phyloP scores from a whole-genome alignment of 2,797 vertebrate genomes.

The Chaunax sp. region DNA sequence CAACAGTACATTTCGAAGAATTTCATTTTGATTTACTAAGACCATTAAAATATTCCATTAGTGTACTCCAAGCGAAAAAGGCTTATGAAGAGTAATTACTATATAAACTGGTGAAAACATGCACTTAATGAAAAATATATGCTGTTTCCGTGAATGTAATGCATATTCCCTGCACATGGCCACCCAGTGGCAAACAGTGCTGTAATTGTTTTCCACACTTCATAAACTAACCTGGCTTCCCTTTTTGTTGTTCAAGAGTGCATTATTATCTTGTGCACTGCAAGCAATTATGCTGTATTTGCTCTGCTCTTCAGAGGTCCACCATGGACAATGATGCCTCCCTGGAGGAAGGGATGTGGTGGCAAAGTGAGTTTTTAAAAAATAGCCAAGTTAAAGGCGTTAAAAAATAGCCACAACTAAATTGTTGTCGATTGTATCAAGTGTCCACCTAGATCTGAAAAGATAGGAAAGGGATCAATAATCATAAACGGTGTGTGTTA shows the following conservation, averaged over 20 bases:
- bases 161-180: slow-evolving; percentile 22
- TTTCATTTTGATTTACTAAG: slow-evolving; percentile 56
- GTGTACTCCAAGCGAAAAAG: slow-evolving; percentile 42
- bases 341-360: slow-evolving; percentile 10
- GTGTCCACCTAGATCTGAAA: slow-evolving; percentile 34
- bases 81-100: slow-evolving; percentile 60
- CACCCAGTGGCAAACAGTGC: slow-evolving; percentile 10
- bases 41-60: slow-evolving; percentile 66
- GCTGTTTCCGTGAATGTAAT: slow-evolving; percentile 54
- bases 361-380: slow-evolving; percentile 33
- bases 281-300: slow-evolving; percentile 41
- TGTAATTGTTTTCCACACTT: slow-evolving; percentile 61
- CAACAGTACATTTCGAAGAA: slow-evolving; percentile 34
- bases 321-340: slow-evolving; percentile 35
- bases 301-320: slow-evolving; percentile 23
- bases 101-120: slow-evolving; percentile 49
- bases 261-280: slow-evolving; percentile 52
- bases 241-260: slow-evolving; percentile 40
- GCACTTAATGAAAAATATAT: slow-evolving; percentile 61
- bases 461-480: slow-evolving; percentile 46
- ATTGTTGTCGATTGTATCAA: slow-evolving; percentile 47
- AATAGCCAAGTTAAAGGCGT: slow-evolving; percentile 31
- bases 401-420: slow-evolving; percentile 25
- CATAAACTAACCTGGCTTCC: slow-evolving; percentile 41
- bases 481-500: slow-evolving; percentile 42